Base-by-base conservation (phyloP, 2,888 invertebrate species). In the Hymenopus coronatus region DNA sequence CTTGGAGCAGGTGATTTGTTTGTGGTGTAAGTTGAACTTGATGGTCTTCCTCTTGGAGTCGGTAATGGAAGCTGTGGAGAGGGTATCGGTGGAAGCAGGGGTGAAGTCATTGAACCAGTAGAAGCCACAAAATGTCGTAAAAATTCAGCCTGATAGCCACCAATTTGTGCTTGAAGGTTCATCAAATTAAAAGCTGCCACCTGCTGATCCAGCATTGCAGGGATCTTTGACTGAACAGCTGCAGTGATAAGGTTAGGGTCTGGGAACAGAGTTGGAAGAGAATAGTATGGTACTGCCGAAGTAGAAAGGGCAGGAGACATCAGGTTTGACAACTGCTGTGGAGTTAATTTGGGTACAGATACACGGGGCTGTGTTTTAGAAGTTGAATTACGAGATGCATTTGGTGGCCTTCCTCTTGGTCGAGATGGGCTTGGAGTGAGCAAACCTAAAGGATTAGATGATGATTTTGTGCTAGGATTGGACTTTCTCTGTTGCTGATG, bases 211-310 rank as follows among this genome's bases (percentile, higher is more conserved):
- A 91, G 54, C 20, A 88, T 85, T 54, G 54, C 28, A 82, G 83
- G 54, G 6, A 83, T 6, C 33, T 86, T 86, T 28, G 86, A 82
- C 25, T 86, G 89, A 40, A 89, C 83, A 27, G 89, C 82, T 28
- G 89, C 46, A 20, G 82, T 70, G n/a, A 89, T 33, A 30, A 89
- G 46, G 83, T 46, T 28, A 28, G 86, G 83, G 28, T 85, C 86
- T 8, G 83, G n/a, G 28, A 89, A 89, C 6, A 89, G 25, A n/a
- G n/a, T 81, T 8, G 86, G 87, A 40, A 84, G 84, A 1, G 89
- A 14, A 83, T 84, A 88, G 12, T 90, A 89, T 33, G 91, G 90
- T 20, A 90, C 89, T 25, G 90, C 88, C 28, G 89, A 85, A 28
- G 89, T 85, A 33, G 89, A 87, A 30, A 89, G 85, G 85, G 28